phyloP scores from a whole-genome alignment of 2,888 invertebrate genomes.

The Lithophane socia region DNA sequence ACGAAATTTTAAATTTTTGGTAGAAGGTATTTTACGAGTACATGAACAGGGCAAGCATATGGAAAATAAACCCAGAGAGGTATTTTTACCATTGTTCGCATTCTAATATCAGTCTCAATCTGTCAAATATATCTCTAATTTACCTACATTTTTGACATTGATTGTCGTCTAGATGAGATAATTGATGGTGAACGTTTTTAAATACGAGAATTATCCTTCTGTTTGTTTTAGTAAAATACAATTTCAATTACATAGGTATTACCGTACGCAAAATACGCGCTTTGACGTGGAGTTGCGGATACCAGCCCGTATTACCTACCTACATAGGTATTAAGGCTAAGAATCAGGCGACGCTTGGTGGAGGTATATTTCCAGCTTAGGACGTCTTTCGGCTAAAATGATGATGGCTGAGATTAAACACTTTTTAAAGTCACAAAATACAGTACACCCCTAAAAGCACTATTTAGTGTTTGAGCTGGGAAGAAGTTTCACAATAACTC shows the following conservation, averaged over 20 bases:
- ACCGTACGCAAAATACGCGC: no score
- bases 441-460: no score
- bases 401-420: background rate
- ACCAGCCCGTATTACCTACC: no score
- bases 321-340: background rate
- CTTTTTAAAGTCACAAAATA: background rate
- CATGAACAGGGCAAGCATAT: background rate
- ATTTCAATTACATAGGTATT: background rate
- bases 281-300: no score
- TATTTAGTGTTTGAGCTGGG: background rate
- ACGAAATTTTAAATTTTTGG: conserved; percentile 16
- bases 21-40: background rate
- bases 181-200: no score
- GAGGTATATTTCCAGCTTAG: background rate
- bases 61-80: background rate
- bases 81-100: no score
- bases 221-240: background rate
- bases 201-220: no score
- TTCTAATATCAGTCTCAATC: no score
- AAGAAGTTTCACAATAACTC: background rate
- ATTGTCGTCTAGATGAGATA: no score
- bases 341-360: background rate
- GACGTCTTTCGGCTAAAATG: background rate
- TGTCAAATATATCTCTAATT: no score
- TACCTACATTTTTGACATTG: no score